Conservation (phyloP, 2,113 vertebrate species). For the Canis aureus region DNA sequence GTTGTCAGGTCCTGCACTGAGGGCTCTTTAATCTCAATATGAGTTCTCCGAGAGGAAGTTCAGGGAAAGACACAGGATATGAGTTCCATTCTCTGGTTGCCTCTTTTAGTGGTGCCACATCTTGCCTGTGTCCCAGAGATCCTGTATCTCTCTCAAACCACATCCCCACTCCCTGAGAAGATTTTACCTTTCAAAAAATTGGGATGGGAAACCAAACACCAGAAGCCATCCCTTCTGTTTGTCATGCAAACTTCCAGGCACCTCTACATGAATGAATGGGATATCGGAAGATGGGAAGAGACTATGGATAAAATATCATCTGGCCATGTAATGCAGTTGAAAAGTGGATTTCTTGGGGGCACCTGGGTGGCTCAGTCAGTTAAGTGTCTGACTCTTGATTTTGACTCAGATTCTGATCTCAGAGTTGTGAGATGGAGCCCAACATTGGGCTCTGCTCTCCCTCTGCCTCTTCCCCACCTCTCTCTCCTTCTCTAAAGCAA, state of each 20-base stretch:
- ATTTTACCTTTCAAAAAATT: background rate
- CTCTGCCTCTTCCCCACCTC: background rate
- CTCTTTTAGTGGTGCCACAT: background rate
- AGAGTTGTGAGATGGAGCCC: background rate
- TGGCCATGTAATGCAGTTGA: background rate
- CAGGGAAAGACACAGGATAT: background rate
- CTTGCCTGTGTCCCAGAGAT: background rate
- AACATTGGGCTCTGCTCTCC: background rate
- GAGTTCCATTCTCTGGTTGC: background rate
- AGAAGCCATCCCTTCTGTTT: background rate
- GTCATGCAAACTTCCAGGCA: background rate
- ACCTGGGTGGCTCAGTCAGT: background rate
- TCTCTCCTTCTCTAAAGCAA: background rate
- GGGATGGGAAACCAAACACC: background rate
- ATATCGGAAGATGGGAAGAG: background rate
- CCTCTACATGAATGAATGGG: background rate
- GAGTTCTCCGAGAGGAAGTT: background rate
- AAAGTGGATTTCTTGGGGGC: background rate
- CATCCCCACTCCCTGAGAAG: background rate
- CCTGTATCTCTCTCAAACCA: slow-evolving; percentile 5
- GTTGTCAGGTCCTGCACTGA: background rate
- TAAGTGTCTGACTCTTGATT: background rate
- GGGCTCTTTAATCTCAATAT: background rate
- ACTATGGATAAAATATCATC: background rate
- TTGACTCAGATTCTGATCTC: background rate